Base-by-base conservation (phyloP, 2,888 invertebrate genomes). In the Epinotia bilunana region DNA sequence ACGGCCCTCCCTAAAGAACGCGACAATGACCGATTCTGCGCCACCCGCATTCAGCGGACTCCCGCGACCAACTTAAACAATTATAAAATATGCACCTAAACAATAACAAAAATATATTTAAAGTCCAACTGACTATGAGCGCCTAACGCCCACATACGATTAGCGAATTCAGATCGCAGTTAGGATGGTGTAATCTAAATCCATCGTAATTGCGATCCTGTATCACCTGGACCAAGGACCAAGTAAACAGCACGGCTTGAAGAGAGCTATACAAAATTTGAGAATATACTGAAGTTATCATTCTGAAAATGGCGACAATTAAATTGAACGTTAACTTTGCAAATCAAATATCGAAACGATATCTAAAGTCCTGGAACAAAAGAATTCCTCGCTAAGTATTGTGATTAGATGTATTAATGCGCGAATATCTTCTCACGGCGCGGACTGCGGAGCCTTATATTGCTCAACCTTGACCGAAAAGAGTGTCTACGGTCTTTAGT, bases 381-480 rank as follows among this genome's bases (percentile, higher is more conserved):
- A 77, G 81, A 83, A 85, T 83, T 82, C 83, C 78, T 82, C 76
- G 71, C 69, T 77, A 79, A 64, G 73, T 77, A 83, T 82, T 83
- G 82, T 85, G 84, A 84, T 83, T 80, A 79, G 16, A 77, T 76
- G 77, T 79, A 81, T 79, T 79, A 81, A 80, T 62, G 69, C 69
- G 62, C 61, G 62, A 77, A 81, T 83, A 77, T 78, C 82, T 86
- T 88, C 88, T 86, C 86, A 89, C 86, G 86, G 80, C 77, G 77
- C 78, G 39, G 39, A 39, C 39, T 39, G 39, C 39, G 58, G 71
- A 75, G 77, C 79, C 77, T 73, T 74, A 77, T 81, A 80, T 83
- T 80, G 84, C 78, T 80, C 85, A 89, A 87, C 90, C 90, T 91
- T 91, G 92, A 90, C 91, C 88, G 86, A 89, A 86, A 90, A 84